phyloP scores from a whole-genome alignment of 2,113 vertebrate genomes.

The Marcusenius ussheri region DNA sequence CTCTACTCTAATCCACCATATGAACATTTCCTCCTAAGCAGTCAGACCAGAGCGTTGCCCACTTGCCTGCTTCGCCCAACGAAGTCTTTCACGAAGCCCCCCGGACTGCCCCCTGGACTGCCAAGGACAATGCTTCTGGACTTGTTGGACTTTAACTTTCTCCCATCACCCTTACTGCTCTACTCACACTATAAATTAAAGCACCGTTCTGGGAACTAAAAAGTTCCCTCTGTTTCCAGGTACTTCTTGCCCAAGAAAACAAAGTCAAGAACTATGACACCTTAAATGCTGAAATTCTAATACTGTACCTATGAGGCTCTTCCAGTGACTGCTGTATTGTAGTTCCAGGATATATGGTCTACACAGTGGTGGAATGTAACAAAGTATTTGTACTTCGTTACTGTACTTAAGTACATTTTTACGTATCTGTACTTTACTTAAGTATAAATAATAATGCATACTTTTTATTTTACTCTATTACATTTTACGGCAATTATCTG shows the following conservation, averaged over 20 bases:
- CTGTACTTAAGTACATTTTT: too few relatives aligned
- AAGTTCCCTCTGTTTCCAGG: background rate
- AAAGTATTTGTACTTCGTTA: too few relatives aligned
- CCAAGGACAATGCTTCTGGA: background rate
- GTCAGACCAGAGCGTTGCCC: background rate
- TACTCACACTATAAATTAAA: background rate
- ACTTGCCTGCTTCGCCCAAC: background rate
- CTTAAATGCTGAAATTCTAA: background rate
- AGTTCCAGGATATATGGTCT: background rate
- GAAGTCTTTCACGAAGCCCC: background rate
- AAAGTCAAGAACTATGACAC: background rate
- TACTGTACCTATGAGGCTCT: background rate
- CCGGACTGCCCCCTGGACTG: background rate
- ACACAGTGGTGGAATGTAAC: background rate
- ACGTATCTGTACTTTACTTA: too few relatives aligned
- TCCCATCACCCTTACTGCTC: background rate
- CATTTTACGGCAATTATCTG: too few relatives aligned
- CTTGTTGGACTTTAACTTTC: background rate
- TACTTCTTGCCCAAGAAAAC: background rate
- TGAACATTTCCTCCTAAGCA: background rate
- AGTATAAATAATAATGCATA: too few relatives aligned
- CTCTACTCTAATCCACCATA: background rate
- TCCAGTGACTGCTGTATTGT: background rate
- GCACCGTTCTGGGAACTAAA: background rate
- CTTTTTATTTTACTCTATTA: too few relatives aligned